These are phyloP conservation scores for Hippocampus mohnikei DNA, from an alignment of 2,113 vertebrate genomes.

Conservation along the genomic window DNA sequence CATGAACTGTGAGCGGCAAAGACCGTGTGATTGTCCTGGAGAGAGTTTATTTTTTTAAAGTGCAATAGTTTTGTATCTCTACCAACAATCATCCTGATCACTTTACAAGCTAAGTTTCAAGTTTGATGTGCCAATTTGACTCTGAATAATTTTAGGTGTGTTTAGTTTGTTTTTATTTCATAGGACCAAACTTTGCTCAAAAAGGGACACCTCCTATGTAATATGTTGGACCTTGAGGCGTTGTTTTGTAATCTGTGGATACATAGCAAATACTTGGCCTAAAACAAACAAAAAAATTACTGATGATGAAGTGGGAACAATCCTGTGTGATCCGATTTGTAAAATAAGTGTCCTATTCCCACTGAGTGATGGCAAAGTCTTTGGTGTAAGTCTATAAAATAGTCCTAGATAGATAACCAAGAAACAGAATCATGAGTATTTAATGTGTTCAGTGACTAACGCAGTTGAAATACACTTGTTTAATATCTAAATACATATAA, in stretches of 20 bases:
- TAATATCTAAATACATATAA: slow-evolving; percentile 9
- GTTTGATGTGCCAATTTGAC: slow-evolving; percentile 33
- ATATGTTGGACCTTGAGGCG: slow-evolving; percentile 1
- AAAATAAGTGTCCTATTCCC: slow-evolving; percentile 16
- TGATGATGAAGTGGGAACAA: slow-evolving; percentile 56
- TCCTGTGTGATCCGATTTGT: slow-evolving; percentile 12
- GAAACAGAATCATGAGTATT: slow-evolving; percentile 17
- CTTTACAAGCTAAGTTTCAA: slow-evolving; percentile 46
- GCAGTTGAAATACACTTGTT: slow-evolving; percentile 34
- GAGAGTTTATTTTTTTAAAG: slow-evolving; percentile 28
- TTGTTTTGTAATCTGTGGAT: slow-evolving; percentile 6
- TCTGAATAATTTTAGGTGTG: slow-evolving; percentile 5
- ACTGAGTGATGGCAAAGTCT: slow-evolving; percentile 41
- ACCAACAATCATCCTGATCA: slow-evolving; percentile 40
- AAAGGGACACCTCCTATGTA: slow-evolving; percentile 18
- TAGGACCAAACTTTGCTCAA: slow-evolving; percentile 22
- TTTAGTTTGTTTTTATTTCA: slow-evolving; percentile 20
- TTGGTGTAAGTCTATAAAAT: slow-evolving; percentile 12
- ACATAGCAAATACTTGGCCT: slow-evolving; percentile 2
- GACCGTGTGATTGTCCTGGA: slow-evolving; percentile 49
- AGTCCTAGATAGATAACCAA: slow-evolving; percentile 18
- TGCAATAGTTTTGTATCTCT: slow-evolving; percentile 55
- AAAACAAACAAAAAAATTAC: slow-evolving; percentile 30
- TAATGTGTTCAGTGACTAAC: slow-evolving; percentile 30
- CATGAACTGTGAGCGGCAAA: slow-evolving; percentile 29